phyloP scores from a whole-genome alignment of 1,140 invertebrate genomes.

The Drosophila sp. region DNA sequence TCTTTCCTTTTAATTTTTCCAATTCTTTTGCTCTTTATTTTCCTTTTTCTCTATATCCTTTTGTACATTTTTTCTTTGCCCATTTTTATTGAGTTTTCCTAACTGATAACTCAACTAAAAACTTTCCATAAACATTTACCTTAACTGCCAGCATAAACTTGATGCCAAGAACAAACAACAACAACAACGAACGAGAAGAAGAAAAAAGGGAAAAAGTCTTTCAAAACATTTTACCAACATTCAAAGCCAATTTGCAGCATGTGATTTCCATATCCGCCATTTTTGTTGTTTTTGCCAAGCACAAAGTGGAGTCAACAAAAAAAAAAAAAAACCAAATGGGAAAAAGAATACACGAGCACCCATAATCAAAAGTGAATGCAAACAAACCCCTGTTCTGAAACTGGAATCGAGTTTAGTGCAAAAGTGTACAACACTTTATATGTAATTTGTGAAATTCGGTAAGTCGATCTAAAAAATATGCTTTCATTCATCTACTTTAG shows the following conservation, averaged over 20 bases:
- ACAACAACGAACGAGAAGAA: no score
- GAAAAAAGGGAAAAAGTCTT: conserved; percentile 13
- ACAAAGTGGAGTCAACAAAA: background rate
- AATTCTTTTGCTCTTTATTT: background rate
- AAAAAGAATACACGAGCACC: background rate
- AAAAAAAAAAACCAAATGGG: no score
- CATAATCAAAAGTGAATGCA: conserved; percentile 18
- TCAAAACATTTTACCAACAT: conserved; percentile 48
- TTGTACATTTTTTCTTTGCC: background rate
- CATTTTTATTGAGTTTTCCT: conserved; percentile 4
- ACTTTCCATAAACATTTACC: conserved; percentile 24
- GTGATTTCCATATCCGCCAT: background rate
- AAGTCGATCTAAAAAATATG: background rate
- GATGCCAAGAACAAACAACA: conserved; percentile 31
- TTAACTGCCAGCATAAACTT: conserved; percentile 24
- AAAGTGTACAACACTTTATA: background rate
- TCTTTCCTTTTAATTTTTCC: background rate
- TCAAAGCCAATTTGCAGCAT: conserved; percentile 44
- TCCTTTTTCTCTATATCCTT: no score
- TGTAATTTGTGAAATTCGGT: background rate
- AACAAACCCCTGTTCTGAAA: background rate
- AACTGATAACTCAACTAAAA: conserved; percentile 31
- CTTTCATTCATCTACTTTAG: background rate
- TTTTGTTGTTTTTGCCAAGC: background rate
- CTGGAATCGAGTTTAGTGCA: background rate